Evolutionary conservation across 2,888 invertebrate genomes (phyloP), one percentile per base, ranked within the genome.

Genomic region (Drosophila pseudotakahashii): DNA sequence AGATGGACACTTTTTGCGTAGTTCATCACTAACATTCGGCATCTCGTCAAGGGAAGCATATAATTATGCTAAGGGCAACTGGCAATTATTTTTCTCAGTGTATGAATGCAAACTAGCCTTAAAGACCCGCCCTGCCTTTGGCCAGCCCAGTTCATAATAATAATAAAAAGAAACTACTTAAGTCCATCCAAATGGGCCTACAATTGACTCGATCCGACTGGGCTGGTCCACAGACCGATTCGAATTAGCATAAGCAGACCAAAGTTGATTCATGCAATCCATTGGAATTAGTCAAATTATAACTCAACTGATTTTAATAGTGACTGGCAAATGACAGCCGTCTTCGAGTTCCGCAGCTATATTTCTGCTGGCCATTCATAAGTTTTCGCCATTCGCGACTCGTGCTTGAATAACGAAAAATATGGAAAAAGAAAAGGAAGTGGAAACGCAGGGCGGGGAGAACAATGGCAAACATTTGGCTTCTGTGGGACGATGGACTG

Each of bases 221-320:
- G 37, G 37, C 57, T 16, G 41, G 41, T 16, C 67, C 9, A 9
- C 32, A 34, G 67, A 62, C 39, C 47, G 34, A 42, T 67, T 55
- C 45, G 70, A 81, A 81, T 81, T 81, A 87, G 76, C 89, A 81
- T 87, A 80, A 77, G 84, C 78, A 75, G 64, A 66, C 73, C 57
- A 64, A 74, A 73, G 64, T 71, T 88, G 75, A 89, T 73, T 83
- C 84, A 86, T 75, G 78, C 68, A 70, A 78, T 68, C 64, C 68
- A 79, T 82, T 83, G 78, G 89, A 89, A 87, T 81, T 89, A 89
- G 81, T 87, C 89, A 81, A 81, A 88, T 81, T 88, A 88, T 76
- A 78, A 66, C 71, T 53, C 71, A 71, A 83, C 75, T 75, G 81
- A 88, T 81, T 81, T 88, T 85, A 77, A 68, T 79, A 63, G 75